Evolutionary conservation across 2,888 invertebrate species (phyloP), one percentile per base, ranked within the genome.

Genomic region (Idaea aversata): DNA sequence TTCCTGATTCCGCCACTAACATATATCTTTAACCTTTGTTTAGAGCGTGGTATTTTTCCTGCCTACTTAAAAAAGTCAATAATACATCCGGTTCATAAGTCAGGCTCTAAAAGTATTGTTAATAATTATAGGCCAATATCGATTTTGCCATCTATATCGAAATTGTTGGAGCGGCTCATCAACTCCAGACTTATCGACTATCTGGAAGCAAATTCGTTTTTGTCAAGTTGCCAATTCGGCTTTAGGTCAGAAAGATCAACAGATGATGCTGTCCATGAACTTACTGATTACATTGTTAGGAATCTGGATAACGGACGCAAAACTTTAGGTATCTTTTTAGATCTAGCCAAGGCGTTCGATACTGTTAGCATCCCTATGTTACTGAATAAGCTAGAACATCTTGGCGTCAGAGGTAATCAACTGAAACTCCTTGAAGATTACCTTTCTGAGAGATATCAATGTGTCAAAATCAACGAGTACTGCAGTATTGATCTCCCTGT

Each of bases 111-210:
- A 25, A 59, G 64, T 16, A 15, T 16, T 63, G 61, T 68, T 34
- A 65, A 58, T 57, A 68, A 68, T 57, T 68, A 70, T 57, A 59
- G n/a, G n/a, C n/a, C n/a, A n/a, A n/a, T n/a, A n/a, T n/a, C n/a
- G n/a, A n/a, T n/a, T n/a, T n/a, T n/a, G 69, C 5, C 70, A 68
- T 3, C 67, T 68, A n/a, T 67, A 10, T 71, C 71, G 6, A 71
- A 71, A 59, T 61, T 71, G 16, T 57, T 69, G n/a, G 69, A 71
- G 64, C 59, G 59, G 58, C 4, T 69, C 5, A 57, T 69, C 5
- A 69, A 68, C 38, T 63, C 36, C 6, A 58, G 69, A 47, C 61
- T 68, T 15, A 59, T 67, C n/a, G 63, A 62, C 10, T 71, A 69
- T 59, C 60, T 69, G 15, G 65, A 71, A 34, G 47, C 16, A 2